Evolutionary conservation across 2,888 invertebrate genomes (phyloP), one percentile per base, ranked within the genome.

Genomic region (Luffia ferchaultella): DNA sequence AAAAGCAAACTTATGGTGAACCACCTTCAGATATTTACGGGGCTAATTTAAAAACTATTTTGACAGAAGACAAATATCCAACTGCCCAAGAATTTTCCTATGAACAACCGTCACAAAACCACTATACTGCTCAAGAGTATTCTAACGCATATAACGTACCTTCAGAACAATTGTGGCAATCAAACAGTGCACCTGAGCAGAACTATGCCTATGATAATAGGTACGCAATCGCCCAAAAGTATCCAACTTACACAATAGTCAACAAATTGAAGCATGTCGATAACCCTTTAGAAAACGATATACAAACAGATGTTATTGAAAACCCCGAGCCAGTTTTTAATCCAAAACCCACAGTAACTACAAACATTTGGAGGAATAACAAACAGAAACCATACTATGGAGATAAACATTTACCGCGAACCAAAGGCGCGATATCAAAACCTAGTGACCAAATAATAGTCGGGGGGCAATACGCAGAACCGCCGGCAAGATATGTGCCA

Each of bases 401-500:
- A n/a, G n/a, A n/a, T 30, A 30, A 7, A 30, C 30, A 30, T 30
- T 30, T 12, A 30, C 5, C 3, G 12, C 5, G 3, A 30, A 30
- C n/a, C n/a, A 12, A 30, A 30, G 12, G 30, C 30, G 5, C 19
- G 1, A 42, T 20, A 43, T 2, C 43, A 16, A 15, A 17, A n/a
- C n/a, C n/a, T 1, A 43, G 42, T 16, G 44, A 45, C 15, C 58
- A 56, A 16, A 58, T 73, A 0, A 58, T 78, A 45, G 76, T 79
- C 0, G 80, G 80, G 9, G 80, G 80, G 0, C 68, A 70, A 48
- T 80, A 82, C 42, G 80, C 82, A 0, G 82, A 83, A 52, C 83
- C 83, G 1, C 83, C 82, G 1, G 76, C 67, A 1, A 64, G 75
- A 55, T 68, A 68, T 40, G 60, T 76, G 1, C 57, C 67, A 0